These are phyloP conservation scores for Drosophila teissieri DNA, from an alignment of 1,140 invertebrate species.

Conservation along the genomic window DNA sequence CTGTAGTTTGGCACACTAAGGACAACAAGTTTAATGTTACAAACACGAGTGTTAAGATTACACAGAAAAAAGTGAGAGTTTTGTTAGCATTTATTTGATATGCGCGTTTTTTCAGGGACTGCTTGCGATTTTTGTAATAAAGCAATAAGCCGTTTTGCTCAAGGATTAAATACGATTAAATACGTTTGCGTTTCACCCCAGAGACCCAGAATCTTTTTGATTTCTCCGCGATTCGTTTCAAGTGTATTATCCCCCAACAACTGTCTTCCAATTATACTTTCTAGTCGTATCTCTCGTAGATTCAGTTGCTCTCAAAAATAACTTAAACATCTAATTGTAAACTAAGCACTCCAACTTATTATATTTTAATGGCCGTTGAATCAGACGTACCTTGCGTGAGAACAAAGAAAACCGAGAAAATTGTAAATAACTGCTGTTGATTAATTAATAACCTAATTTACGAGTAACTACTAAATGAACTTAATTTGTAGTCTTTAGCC, in stretches of 20 bases:
- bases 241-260: constrained; percentile 69
- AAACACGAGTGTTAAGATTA: constrained; percentile 32
- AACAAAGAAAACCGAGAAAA: constrained; percentile 48
- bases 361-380: constrained; percentile 57
- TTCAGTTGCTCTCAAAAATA: constrained; percentile 55
- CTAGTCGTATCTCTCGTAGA: constrained; percentile 52
- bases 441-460: constrained; percentile 77
- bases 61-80: constrained; percentile 47
- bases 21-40: constrained; percentile 38
- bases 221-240: constrained; percentile 15
- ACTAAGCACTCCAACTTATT: constrained; percentile 50
- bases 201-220: neutral
- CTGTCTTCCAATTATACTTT: constrained; percentile 81
- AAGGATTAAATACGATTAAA: constrained; percentile 57
- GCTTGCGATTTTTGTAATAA: constrained; percentile 76
- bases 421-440: constrained; percentile 80
- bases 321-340: constrained; percentile 22
- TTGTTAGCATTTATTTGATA: constrained; percentile 78
- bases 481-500: constrained; percentile 73
- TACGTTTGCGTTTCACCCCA: constrained; percentile 22
- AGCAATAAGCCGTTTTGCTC: constrained; percentile 79
- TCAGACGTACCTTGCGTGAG: constrained; percentile 80
- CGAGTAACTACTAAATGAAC: constrained; percentile 50
- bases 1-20: constrained; percentile 59
- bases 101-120: constrained; percentile 78